Evolutionary conservation across 2,797 vertebrate genomes (phyloP).

Genomic region (Myoxocephalus aenaeus): DNA sequence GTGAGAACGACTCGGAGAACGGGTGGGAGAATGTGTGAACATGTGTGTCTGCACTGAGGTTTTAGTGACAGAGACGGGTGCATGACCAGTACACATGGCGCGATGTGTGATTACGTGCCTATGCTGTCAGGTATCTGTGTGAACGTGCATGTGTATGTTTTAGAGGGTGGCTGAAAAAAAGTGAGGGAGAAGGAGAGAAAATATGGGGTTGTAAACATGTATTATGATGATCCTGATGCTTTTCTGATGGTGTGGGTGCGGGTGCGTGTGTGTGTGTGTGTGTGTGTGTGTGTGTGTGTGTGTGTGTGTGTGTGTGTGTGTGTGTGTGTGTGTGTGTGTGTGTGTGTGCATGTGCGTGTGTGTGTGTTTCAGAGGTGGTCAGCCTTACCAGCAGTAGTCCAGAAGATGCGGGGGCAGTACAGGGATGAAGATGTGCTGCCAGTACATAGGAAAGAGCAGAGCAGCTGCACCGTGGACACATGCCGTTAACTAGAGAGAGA

Average conservation of each 20-base stretch:
- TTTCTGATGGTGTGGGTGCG: conserved; percentile 7
- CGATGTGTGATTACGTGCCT: conserved; percentile 18
- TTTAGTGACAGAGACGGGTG: conserved; percentile 24
- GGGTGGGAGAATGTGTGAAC: conserved; percentile 57
- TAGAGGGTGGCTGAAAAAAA: conserved; percentile 6
- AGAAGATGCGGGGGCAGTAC: conserved; percentile 97
- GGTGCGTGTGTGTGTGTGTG: conserved; percentile 18
- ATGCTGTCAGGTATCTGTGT: conserved; percentile 11
- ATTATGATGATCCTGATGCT: conserved; percentile 16
- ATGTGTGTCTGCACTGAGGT: conserved; percentile 43
- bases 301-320: conserved; percentile 20
- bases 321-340: conserved; percentile 34
- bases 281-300: conserved; percentile 29
- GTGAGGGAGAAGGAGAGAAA: conserved; percentile 7
- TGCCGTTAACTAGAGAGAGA: conserved; percentile 91
- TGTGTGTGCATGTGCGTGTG: conserved; percentile 21
- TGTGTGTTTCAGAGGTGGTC: conserved; percentile 50
- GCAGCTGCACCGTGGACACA: conserved; percentile 96
- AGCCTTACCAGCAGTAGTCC: conserved; percentile 99
- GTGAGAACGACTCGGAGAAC: conserved; percentile 40
- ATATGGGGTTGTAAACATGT: conserved; percentile 25
- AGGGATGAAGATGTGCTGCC: conserved; percentile 99
- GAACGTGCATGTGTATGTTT: background rate
- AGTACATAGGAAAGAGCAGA: conserved; percentile 98
- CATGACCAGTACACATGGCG: conserved; percentile 17